These are phyloP conservation scores for Bedellia somnulentella DNA, from an alignment of 2,888 invertebrate species.

Conservation along the genomic window DNA sequence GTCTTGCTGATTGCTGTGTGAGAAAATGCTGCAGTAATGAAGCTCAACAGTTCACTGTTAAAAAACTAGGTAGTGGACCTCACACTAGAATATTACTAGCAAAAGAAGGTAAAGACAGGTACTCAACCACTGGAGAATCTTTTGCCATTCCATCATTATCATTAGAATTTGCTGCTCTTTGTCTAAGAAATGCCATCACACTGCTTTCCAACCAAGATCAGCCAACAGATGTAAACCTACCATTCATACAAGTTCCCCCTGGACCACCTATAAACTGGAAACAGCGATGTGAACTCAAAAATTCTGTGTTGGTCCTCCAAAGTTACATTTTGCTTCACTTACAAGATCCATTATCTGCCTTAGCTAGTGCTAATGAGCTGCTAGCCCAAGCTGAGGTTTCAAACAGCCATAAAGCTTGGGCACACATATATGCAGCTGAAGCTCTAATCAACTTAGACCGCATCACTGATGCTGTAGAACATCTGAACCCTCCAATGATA, in stretches of 20 bases:
- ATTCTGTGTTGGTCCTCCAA: slow-evolving; percentile 73
- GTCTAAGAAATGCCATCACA: slow-evolving; percentile 81
- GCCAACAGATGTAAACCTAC: slow-evolving; percentile 25
- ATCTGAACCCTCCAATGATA: slow-evolving; percentile 77
- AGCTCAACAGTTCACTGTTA: slow-evolving; percentile 38
- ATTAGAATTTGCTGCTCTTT: slow-evolving; percentile 86
- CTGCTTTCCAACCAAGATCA: slow-evolving; percentile 65
- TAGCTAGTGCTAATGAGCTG: slow-evolving; percentile 76
- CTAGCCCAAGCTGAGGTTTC: slow-evolving; percentile 67
- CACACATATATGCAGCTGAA: slow-evolving; percentile 88
- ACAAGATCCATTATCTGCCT: slow-evolving; percentile 79
- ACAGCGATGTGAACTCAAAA: slow-evolving; percentile 62
- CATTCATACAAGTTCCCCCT: slow-evolving; percentile 56
- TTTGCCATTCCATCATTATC: slow-evolving; percentile 86
- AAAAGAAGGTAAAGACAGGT: slow-evolving; percentile 30
- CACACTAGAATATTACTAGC: slow-evolving; percentile 39
- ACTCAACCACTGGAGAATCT: slow-evolving; percentile 64
- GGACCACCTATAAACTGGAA: slow-evolving; percentile 65
- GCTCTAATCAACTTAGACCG: slow-evolving; percentile 80
- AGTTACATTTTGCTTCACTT: slow-evolving; percentile 84
- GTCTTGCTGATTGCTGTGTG: slow-evolving; percentile 92
- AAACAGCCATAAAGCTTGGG: slow-evolving; percentile 68
- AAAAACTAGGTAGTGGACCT: slow-evolving; percentile 46
- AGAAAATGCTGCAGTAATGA: slow-evolving; percentile 65
- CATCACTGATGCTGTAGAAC: slow-evolving; percentile 80